Percentiles rank a stretch among this genome's conserved stretches.
phyloP scores from a whole-genome alignment of 2,888 invertebrate species.

The Oeneis ivallda region DNA sequence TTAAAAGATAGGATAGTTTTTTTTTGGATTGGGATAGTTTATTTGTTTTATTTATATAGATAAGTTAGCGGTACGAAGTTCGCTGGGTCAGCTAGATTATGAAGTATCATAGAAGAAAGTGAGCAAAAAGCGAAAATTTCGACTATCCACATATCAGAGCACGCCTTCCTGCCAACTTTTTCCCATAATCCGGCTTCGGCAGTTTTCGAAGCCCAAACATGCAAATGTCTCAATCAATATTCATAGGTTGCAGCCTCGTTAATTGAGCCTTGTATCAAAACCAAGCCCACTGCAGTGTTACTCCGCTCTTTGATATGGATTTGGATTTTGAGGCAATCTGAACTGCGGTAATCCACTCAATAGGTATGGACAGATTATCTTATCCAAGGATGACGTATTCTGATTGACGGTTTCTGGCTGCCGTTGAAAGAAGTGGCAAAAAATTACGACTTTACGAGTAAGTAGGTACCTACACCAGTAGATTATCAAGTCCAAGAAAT shows the following conservation, averaged over 20 bases:
- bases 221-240: conserved; percentile 39
- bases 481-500: conserved; percentile 1
- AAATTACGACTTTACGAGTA: no score
- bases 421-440: no score
- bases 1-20: no score
- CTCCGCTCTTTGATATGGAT: conserved; percentile 11
- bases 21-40: no score
- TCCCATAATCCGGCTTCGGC: conserved; percentile 21
- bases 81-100: no score
- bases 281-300: conserved; percentile 24
- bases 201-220: conserved; percentile 30
- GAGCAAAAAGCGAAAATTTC: no score
- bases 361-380: background rate
- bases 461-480: background rate
- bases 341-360: background rate
- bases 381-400: background rate
- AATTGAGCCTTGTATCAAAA: conserved; percentile 34
- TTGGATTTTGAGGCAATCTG: conserved; percentile 5
- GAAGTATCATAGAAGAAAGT: no score
- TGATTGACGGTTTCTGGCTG: no score
- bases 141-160: background rate
- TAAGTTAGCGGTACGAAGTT: no score
- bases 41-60: no score
- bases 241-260: conserved; percentile 35
- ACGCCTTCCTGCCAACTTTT: conserved; percentile 12